phyloP scores from a whole-genome alignment of 2,888 invertebrate genomes.

The Epirrita christyi region DNA sequence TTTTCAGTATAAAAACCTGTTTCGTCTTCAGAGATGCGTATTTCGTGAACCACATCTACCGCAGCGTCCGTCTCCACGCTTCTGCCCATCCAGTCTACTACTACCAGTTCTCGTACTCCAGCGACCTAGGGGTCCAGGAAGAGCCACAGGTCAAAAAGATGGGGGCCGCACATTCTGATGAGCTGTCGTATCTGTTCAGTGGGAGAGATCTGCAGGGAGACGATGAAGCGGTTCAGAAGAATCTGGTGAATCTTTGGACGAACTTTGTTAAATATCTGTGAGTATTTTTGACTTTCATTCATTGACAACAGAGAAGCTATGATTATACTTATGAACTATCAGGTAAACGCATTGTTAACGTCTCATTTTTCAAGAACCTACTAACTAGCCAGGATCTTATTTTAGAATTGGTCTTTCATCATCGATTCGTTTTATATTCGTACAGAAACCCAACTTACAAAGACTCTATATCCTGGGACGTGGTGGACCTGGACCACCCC shows the following conservation, averaged over 20 bases:
- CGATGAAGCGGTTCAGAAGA: constrained; percentile 58
- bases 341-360: too few species aligned
- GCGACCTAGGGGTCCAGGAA: constrained; percentile 56
- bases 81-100: constrained; percentile 57
- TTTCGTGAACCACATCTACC: constrained; percentile 66
- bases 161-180: constrained; percentile 76
- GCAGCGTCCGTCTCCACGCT: constrained; percentile 62
- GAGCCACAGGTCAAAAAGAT: constrained; percentile 56
- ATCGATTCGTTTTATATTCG: neutral
- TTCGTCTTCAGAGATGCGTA: constrained; percentile 65
- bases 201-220: constrained; percentile 53
- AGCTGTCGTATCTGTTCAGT: constrained; percentile 68
- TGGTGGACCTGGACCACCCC: constrained; percentile 46
- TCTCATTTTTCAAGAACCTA: too few species aligned
- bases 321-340: too few species aligned
- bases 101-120: constrained; percentile 69
- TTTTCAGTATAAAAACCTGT: neutral
- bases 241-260: constrained; percentile 64
- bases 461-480: constrained; percentile 53
- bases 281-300: constrained; percentile 41
- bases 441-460: constrained; percentile 30
- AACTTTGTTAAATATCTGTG: constrained; percentile 74
- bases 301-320: too few species aligned
- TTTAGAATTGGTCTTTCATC: too few species aligned
- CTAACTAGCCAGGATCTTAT: too few species aligned